These are phyloP conservation scores for Ctenoplectra terminalis DNA, from an alignment of 1,140 invertebrate genomes.

Conservation along the genomic window DNA sequence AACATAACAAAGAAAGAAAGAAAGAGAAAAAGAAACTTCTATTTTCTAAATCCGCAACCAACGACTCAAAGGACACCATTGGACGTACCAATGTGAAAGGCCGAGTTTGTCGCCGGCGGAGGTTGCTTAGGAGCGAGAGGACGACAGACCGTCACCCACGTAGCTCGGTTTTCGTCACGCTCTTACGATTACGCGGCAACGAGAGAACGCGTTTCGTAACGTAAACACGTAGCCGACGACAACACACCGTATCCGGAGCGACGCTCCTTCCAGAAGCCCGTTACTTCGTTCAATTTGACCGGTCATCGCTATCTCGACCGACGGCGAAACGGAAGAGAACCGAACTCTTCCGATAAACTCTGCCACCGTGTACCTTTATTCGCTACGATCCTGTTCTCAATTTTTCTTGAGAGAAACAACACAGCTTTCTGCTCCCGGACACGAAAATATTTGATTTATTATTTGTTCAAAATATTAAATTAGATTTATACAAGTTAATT, in stretches of 20 bases:
- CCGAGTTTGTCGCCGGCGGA: background rate
- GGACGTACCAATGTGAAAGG: conserved; percentile 11
- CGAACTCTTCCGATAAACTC: conserved; percentile 49
- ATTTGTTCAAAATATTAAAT: no score
- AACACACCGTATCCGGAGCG: conserved; percentile 38
- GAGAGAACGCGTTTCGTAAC: conserved; percentile 65
- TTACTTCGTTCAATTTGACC: conserved; percentile 54
- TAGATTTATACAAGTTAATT: no score
- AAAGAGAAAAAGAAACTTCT: no score
- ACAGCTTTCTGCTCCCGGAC: no score
- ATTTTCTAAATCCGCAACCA: no score
- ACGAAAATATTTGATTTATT: no score
- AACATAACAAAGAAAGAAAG: no score
- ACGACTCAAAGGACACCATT: background rate
- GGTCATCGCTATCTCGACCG: background rate
- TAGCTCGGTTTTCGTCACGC: conserved; percentile 64
- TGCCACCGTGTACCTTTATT: no score
- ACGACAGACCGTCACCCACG: conserved; percentile 43
- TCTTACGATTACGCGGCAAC: conserved; percentile 65
- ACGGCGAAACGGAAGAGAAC: conserved; percentile 33
- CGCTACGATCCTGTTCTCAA: no score
- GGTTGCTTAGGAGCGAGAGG: conserved; percentile 23
- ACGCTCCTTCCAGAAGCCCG: conserved; percentile 46
- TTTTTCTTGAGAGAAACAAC: no score
- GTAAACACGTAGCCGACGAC: conserved; percentile 49